These are phyloP conservation scores for Halesus radiatus DNA, from an alignment of 1,140 invertebrate species.

Conservation along the genomic window DNA sequence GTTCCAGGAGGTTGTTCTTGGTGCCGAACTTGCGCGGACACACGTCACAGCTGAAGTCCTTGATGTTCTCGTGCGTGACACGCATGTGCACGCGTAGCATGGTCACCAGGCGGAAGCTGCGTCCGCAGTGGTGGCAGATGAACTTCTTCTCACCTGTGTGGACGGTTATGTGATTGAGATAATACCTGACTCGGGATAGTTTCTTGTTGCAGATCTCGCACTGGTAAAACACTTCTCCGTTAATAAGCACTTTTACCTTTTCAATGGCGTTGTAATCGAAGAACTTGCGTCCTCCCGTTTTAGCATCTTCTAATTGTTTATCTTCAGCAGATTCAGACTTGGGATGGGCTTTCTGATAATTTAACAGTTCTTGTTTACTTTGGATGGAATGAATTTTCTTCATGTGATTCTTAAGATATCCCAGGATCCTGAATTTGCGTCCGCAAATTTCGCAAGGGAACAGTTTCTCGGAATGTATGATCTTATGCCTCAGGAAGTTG, in stretches of 20 bases:
- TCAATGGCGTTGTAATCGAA: conserved; percentile 63
- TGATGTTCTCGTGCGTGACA: conserved; percentile 68
- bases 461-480: conserved; percentile 78
- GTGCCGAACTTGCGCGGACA: conserved; percentile 65
- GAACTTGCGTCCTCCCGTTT: conserved; percentile 60
- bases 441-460: conserved; percentile 27
- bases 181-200: conserved; percentile 73
- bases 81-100: conserved; percentile 63
- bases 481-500: conserved; percentile 69
- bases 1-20: conserved; percentile 66
- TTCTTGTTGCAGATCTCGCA: conserved; percentile 74
- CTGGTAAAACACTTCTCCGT: conserved; percentile 70
- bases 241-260: conserved; percentile 64
- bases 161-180: conserved; percentile 74
- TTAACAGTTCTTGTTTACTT: neutral
- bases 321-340: neutral
- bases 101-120: conserved; percentile 53
- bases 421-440: conserved; percentile 16
- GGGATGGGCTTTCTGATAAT: conserved; percentile 6
- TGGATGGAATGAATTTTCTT: conserved; percentile 23
- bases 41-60: conserved; percentile 68
- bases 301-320: neutral
- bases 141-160: conserved; percentile 60
- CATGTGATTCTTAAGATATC: conserved; percentile 24
- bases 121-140: conserved; percentile 55